These are phyloP conservation scores for Adelges cooleyi DNA, from an alignment of 1,140 invertebrate species.

Conservation along the genomic window DNA sequence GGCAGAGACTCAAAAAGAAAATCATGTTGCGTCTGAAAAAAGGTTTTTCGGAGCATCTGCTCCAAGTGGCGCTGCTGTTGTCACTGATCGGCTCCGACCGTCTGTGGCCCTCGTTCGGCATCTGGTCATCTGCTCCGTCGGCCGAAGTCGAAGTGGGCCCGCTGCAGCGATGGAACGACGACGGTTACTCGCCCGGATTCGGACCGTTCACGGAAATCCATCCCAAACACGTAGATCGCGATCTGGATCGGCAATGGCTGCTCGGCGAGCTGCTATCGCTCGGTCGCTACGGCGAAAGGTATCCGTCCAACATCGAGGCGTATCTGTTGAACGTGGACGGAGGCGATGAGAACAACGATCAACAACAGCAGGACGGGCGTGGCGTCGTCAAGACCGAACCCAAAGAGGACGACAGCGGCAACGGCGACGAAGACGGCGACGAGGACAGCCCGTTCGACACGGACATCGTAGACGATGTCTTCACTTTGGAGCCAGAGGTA, in stretches of 20 bases:
- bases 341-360: not conserved
- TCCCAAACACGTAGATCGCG: not conserved
- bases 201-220: not conserved
- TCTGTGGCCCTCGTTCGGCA: not conserved
- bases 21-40: constrained; percentile 24
- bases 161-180: not conserved
- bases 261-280: not conserved
- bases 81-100: not conserved
- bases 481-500: constrained; percentile 8
- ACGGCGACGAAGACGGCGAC: not conserved
- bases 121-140: not conserved
- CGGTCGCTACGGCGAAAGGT: constrained; percentile 2
- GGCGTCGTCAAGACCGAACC: constrained; percentile 4
- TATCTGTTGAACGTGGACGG: constrained; percentile 4
- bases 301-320: constrained; percentile 16
- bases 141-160: constrained; percentile 11
- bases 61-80: constrained; percentile 16
- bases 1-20: not conserved
- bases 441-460: not conserved
- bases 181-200: not conserved
- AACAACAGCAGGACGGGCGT: not conserved
- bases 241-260: constrained; percentile 10
- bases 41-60: constrained; percentile 19
- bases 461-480: constrained; percentile 1
- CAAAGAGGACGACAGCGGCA: not conserved